Evolutionary conservation across 2,888 invertebrate genomes (phyloP).

Genomic region (Clostera curtula): DNA sequence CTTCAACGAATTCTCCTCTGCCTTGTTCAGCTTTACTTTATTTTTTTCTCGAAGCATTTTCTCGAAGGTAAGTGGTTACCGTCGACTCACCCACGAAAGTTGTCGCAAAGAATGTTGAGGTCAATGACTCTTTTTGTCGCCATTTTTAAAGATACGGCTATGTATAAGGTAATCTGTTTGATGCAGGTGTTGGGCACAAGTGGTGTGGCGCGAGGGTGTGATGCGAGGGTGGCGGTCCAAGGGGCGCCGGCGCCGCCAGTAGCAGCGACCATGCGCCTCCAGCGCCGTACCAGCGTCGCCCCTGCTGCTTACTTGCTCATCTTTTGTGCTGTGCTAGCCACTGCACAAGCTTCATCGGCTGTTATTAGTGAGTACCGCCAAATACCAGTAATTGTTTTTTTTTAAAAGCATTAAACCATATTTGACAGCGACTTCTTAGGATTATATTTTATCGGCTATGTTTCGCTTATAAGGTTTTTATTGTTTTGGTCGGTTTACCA

Average conservation of each 20-base stretch:
- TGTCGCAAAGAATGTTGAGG: not conserved
- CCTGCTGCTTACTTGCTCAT: slow-evolving; percentile 47
- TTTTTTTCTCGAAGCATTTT: too few species aligned
- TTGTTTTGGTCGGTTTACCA: too few species aligned
- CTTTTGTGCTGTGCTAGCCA: slow-evolving; percentile 36
- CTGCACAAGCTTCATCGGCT: slow-evolving; percentile 38
- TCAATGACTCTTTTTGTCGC: not conserved
- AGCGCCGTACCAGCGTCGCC: slow-evolving; percentile 41
- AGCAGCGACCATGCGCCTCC: slow-evolving; percentile 65
- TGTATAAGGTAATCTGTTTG: slow-evolving; percentile 10
- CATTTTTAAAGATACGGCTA: not conserved
- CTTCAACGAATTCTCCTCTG: too few species aligned
- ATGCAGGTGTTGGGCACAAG: slow-evolving; percentile 53
- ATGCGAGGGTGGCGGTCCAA: slow-evolving; percentile 62
- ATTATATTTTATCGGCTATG: slow-evolving; percentile 8
- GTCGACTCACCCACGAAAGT: not conserved
- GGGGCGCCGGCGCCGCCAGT: slow-evolving; percentile 66
- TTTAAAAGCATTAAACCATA: too few species aligned
- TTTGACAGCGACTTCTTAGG: too few species aligned
- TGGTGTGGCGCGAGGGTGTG: slow-evolving; percentile 64
- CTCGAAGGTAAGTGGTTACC: too few species aligned
- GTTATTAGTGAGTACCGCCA: slow-evolving; percentile 48
- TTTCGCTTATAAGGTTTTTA: too few species aligned
- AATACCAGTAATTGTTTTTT: too few species aligned
- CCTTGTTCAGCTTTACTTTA: not conserved